These are phyloP conservation scores for Anagrus nilaparvatae DNA, from an alignment of 1,140 invertebrate species.

Conservation along the genomic window DNA sequence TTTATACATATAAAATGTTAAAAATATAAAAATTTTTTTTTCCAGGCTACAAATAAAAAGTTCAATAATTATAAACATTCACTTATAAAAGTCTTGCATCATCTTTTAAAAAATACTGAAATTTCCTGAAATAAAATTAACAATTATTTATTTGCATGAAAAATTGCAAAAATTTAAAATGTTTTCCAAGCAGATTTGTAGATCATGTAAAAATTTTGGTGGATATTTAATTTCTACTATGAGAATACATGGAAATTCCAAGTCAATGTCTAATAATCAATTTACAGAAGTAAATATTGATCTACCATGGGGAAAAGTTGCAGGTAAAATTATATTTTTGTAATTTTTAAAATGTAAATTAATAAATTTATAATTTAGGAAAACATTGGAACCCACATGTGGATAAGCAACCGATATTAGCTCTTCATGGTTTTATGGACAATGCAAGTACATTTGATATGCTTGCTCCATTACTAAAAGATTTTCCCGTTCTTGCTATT, in stretches of 20 bases:
- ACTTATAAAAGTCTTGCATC: too few species aligned
- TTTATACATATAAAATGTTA: too few species aligned
- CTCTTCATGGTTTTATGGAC: conserved; percentile 66
- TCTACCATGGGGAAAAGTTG: conserved; percentile 55
- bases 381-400: conserved; percentile 56
- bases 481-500: conserved; percentile 52
- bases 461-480: conserved; percentile 50
- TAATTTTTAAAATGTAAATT: not conserved
- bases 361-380: conserved; percentile 19
- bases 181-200: not conserved
- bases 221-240: not conserved
- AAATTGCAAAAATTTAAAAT: not conserved
- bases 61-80: too few species aligned
- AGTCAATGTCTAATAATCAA: not conserved
- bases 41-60: too few species aligned
- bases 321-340: conserved; percentile 33
- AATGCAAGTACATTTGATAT: conserved; percentile 65
- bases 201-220: not conserved
- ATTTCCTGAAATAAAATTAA: too few species aligned
- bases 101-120: too few species aligned
- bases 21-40: too few species aligned
- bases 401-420: conserved; percentile 52
- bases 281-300: conserved; percentile 49
- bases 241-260: conserved; percentile 3
- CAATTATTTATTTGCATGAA: too few species aligned